phyloP scores from a whole-genome alignment of 1,140 invertebrate genomes.

The Bombus cullumanus region DNA sequence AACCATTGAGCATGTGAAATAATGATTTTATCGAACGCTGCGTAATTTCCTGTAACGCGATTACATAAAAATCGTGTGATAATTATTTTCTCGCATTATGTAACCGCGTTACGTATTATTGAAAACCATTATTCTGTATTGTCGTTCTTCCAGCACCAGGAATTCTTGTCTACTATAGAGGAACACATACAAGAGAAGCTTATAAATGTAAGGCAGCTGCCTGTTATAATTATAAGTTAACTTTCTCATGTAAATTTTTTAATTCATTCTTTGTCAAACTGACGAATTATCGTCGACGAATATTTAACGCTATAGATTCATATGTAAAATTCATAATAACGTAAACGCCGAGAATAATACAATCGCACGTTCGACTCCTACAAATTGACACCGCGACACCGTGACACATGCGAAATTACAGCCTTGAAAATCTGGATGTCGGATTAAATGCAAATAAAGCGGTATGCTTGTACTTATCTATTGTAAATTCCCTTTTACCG shows the following conservation, averaged over 20 bases:
- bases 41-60: not conserved
- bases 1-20: not conserved
- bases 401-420: slow-evolving; percentile 37
- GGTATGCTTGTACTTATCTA: slow-evolving; percentile 46
- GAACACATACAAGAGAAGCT: not conserved
- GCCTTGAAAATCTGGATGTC: slow-evolving; percentile 3
- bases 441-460: slow-evolving; percentile 63
- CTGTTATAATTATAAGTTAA: not conserved
- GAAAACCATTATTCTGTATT: not conserved
- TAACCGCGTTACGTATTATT: not conserved
- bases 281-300: not conserved
- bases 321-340: not conserved
- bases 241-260: not conserved
- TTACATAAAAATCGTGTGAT: not conserved
- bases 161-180: not conserved
- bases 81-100: not conserved
- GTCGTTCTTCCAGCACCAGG: not conserved
- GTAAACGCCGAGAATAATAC: not conserved
- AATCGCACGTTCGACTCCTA: not conserved
- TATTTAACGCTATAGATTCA: too few relatives aligned
- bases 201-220: not conserved
- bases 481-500: slow-evolving; percentile 52
- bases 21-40: not conserved
- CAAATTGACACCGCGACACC: not conserved
- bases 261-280: not conserved